Evolutionary conservation across 2,888 invertebrate genomes (phyloP).

Genomic region (Noctuana brunneofusca): DNA sequence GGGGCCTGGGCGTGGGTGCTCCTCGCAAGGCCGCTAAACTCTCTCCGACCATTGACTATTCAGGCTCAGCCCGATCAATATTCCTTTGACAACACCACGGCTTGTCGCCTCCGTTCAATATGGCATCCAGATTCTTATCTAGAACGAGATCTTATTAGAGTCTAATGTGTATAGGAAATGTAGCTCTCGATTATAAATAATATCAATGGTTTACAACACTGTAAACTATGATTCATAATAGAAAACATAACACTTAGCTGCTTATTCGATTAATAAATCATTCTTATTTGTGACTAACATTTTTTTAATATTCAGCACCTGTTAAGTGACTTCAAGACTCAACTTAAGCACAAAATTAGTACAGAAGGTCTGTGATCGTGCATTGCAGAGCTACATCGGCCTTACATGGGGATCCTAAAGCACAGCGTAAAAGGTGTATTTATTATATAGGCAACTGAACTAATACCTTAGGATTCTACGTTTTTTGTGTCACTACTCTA

Average conservation of each 20-base stretch:
- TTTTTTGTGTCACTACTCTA: too few relatives aligned
- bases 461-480: too few relatives aligned
- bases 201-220: constrained; percentile 14
- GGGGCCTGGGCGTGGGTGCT: constrained; percentile 35
- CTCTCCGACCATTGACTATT: constrained; percentile 61
- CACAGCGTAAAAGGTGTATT: too few relatives aligned
- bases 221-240: constrained; percentile 16
- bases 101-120: constrained; percentile 54
- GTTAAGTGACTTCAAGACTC: too few relatives aligned
- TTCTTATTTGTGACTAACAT: not conserved
- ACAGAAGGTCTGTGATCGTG: too few relatives aligned
- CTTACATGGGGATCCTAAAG: too few relatives aligned
- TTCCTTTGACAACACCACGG: constrained; percentile 53
- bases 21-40: constrained; percentile 55
- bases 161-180: constrained; percentile 59
- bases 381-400: too few relatives aligned
- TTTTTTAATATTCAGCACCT: too few relatives aligned
- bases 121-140: constrained; percentile 17
- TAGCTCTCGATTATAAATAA: constrained; percentile 43
- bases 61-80: constrained; percentile 57
- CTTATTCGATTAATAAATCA: not conserved
- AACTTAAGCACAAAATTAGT: too few relatives aligned
- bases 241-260: constrained; percentile 23
- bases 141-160: constrained; percentile 68
- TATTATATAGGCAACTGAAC: too few relatives aligned